phyloP scores from a whole-genome alignment of 2,797 vertebrate genomes.

The Chrysocyon brachyurus region DNA sequence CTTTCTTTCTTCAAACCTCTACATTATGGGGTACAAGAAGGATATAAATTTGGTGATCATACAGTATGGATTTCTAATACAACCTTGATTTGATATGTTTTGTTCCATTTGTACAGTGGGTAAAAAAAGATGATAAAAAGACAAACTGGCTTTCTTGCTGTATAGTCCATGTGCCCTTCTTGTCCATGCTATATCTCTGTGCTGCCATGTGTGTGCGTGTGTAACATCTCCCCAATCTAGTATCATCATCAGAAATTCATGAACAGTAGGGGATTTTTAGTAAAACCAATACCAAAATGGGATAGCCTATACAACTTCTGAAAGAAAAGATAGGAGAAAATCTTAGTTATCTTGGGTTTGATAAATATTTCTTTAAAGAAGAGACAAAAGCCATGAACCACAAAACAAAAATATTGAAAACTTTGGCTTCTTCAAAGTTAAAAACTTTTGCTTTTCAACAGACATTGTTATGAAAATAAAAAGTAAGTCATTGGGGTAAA shows the following conservation, averaged over 20 bases:
- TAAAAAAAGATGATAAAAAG: slow-evolving; percentile 15
- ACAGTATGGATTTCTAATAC: not conserved
- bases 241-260: not conserved
- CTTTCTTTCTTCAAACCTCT: not conserved
- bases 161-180: not conserved
- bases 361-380: slow-evolving; percentile 22
- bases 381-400: not conserved
- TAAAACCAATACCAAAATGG: not conserved
- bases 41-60: not conserved
- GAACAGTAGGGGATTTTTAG: not conserved
- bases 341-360: not conserved
- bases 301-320: not conserved
- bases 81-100: slow-evolving; percentile 4
- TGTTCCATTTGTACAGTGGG: not conserved
- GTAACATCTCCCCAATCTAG: not conserved
- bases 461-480: not conserved
- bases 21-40: not conserved
- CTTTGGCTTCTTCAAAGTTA: slow-evolving; percentile 6
- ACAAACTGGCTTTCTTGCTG: not conserved
- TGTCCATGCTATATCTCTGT: not conserved
- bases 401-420: not conserved
- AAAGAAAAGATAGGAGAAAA: slow-evolving; percentile 24
- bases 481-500: slow-evolving; percentile 6
- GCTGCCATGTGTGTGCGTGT: not conserved
- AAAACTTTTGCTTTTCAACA: slow-evolving; percentile 46